Evolutionary conservation across 2,797 vertebrate species (phyloP), one percentile per base, ranked within the genome.

Genomic region (Macropodus opercularis): DNA sequence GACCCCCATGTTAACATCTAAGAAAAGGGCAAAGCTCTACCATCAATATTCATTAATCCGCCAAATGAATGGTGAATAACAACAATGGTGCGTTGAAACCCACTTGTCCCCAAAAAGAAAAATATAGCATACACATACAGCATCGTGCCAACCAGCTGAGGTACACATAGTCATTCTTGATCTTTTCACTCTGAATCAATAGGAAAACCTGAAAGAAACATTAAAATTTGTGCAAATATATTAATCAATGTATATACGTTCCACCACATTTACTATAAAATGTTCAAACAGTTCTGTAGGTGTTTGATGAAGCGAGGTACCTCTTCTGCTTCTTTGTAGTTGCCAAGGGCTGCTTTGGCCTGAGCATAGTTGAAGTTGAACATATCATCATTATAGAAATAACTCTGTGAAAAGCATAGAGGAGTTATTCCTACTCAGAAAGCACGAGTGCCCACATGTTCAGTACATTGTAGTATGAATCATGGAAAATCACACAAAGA

Each of bases 361-460:
- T 99, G 98, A 54, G 95, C 96, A 7, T 97, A 99, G 91, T 99
- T 98, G 85, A 99, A 99, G 77, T 97, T 98, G 87, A 99, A 99
- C 2, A 93, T 94, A 75, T 99, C 98, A 59, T 98, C 94, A 2
- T 94, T 98, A 77, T 94, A 98, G 90, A 99, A 98, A 76, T 98
- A 98, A 90, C 93, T 94, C 97, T 99, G 89, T 40, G 89, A 91
- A 68, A 51, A 73, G 19, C 69, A 60, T 69, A 55, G 58, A 31
- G 67, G 13, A 55, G 14, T 38, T 35, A 41, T 53, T 9, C 18
- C 29, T n/a, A 52, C 4, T 17, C 9, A 48, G 35, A 55, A 70
- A 46, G 3, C 32, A 23, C 11, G 13, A 49, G 17, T 53, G 38
- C 32, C 26, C 5, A 60, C 31, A 9, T 41, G 23, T 63, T 10